Base-by-base conservation (phyloP, 2,888 invertebrate species). In the Muscina levida region DNA sequence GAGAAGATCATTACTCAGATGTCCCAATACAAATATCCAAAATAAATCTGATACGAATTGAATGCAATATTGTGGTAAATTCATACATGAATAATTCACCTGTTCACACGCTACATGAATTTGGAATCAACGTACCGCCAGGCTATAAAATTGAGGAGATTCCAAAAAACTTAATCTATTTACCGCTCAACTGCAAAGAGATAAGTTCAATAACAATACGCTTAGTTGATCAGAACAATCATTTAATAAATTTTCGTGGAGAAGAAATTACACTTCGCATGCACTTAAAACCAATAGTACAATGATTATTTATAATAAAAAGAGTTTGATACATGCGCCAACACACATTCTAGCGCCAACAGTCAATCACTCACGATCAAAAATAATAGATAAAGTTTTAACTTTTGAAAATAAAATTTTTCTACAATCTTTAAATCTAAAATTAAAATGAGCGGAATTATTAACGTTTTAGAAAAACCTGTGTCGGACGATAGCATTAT, bases 71-170 rank as follows among this genome's bases (percentile, higher is more conserved):
- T 44, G 44, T 44, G 10, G 19, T 22, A 1, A 22, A 22, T 11
- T 2, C 51, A 22, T 51, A 13, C 8, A 51, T 51, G 22, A 51
- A 51, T 19, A 51, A 19, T 10, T 6, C 26, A 56, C 26, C 8
- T 2, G 53, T 13, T 2, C 53, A 44, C 11, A 44, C 44, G 44
- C 13, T 44, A 11, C 44, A 44, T 44, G 44, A 44, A 44, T 44
- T 44, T 44, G 44, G 22, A 1, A 22, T 53, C 19, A 22, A 24
- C 13, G 53, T 53, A 11, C 22, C 53, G 19, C 22, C 53, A 11
- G 53, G 53, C 2, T 53, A 53, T 53, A 53, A 53, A 53, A 44
- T 44, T 44, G 11, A 11, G 4, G 44, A 44, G 13, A 44, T 44
- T 8, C 44, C 44, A n/a, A 44, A 13, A 44, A 44, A 44, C 17